phyloP scores from a whole-genome alignment of 2,113 vertebrate species.

The Kobus ellipsiprymnus region DNA sequence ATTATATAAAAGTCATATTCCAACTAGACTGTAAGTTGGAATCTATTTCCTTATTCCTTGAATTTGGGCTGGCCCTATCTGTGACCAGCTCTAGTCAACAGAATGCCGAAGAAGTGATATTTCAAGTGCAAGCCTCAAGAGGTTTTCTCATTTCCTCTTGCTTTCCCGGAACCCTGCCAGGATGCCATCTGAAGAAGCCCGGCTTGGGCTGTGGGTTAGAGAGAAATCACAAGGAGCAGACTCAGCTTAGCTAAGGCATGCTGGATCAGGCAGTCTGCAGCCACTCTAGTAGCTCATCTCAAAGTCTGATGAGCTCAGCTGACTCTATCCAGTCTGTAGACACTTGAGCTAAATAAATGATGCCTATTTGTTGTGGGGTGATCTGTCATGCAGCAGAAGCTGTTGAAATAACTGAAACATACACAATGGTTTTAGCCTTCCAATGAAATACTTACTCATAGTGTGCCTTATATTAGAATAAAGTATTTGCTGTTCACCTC shows the following conservation, averaged over 20 bases:
- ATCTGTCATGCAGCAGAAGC: neutral
- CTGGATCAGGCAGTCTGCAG: neutral
- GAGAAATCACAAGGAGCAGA: neutral
- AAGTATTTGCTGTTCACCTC: neutral
- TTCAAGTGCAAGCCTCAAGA: neutral
- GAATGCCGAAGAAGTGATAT: neutral
- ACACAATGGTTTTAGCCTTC: neutral
- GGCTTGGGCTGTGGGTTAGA: neutral
- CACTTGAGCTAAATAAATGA: neutral
- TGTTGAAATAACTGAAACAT: neutral
- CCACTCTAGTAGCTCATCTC: neutral
- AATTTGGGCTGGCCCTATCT: neutral
- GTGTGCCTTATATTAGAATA: neutral
- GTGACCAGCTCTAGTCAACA: neutral
- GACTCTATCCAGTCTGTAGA: neutral
- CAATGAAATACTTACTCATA: neutral
- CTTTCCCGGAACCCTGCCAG: neutral
- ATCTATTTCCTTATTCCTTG: neutral
- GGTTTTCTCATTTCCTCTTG: neutral
- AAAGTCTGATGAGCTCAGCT: neutral
- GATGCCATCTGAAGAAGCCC: neutral
- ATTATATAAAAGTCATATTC: neutral
- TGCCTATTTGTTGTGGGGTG: neutral
- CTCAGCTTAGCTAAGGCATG: neutral
- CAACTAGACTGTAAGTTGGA: neutral